These are phyloP conservation scores for Tenodera sinensis DNA, from an alignment of 2,888 invertebrate genomes.

Conservation along the genomic window DNA sequence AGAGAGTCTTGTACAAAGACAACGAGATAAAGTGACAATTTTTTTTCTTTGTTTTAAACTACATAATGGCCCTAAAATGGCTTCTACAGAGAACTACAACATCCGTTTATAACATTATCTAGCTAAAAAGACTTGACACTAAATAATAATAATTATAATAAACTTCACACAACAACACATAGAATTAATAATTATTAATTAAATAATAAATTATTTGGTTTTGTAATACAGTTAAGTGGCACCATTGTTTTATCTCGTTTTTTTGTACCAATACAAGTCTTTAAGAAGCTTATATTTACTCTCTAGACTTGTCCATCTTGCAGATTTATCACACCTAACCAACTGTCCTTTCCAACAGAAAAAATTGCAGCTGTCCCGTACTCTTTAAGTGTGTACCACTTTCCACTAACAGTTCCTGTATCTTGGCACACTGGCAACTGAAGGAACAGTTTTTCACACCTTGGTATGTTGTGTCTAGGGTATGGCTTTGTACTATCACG, in stretches of 20 bases:
- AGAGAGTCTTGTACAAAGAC: conserved; percentile 22
- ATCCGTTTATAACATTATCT: conserved; percentile 25
- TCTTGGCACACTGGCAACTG: conserved; percentile 13
- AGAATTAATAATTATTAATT: conserved; percentile 45
- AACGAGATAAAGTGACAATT: conserved; percentile 22
- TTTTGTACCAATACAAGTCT: conserved; percentile 12
- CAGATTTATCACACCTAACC: background rate
- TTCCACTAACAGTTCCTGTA: conserved; percentile 4
- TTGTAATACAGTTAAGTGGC: conserved; percentile 49
- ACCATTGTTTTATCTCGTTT: conserved; percentile 36
- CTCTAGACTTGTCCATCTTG: background rate
- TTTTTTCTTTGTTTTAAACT: conserved; percentile 1
- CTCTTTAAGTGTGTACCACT: conserved; percentile 6
- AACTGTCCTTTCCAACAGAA: background rate
- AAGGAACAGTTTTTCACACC: conserved; percentile 7
- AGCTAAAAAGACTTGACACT: conserved; percentile 27
- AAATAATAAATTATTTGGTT: conserved; percentile 50
- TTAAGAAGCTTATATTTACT: background rate
- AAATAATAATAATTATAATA: conserved; percentile 30
- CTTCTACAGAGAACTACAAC: conserved; percentile 19
- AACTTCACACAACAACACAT: conserved; percentile 33
- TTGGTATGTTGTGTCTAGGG: conserved; percentile 3
- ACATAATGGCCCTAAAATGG: conserved; percentile 20
- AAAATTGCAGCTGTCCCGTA: conserved; percentile 1
- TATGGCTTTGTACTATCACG: conserved; percentile 33